These are phyloP conservation scores for Dascillus cervinus DNA, from an alignment of 2,888 invertebrate species.

Conservation along the genomic window DNA sequence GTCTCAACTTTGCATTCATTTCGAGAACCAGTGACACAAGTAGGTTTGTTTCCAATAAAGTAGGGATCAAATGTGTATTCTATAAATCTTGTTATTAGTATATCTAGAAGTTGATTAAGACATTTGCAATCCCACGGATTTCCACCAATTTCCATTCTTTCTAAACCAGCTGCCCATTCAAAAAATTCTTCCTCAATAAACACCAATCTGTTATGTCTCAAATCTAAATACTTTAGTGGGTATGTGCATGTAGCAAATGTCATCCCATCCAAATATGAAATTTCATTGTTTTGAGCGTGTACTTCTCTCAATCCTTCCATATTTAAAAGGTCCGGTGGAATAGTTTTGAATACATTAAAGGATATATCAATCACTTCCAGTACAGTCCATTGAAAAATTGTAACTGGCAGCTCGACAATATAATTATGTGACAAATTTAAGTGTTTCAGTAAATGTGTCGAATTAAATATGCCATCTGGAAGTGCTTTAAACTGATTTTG, in stretches of 20 bases:
- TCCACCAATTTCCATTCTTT: constrained; percentile 20
- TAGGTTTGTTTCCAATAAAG: constrained; percentile 17
- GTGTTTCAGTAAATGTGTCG: constrained; percentile 13
- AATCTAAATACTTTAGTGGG: constrained; percentile 18
- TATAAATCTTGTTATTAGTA: constrained; percentile 14
- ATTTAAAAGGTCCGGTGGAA: constrained; percentile 16
- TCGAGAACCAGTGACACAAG: constrained; percentile 13
- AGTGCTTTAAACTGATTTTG: constrained; percentile 15
- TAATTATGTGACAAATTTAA: constrained; percentile 20
- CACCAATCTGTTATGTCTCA: constrained; percentile 21
- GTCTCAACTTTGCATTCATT: not conserved
- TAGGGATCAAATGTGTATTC: constrained; percentile 15
- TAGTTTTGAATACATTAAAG: constrained; percentile 16
- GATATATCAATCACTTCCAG: constrained; percentile 21
- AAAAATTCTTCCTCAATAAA: constrained; percentile 19
- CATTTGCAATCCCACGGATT: constrained; percentile 25
- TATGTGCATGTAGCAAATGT: constrained; percentile 15
- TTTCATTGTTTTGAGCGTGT: constrained; percentile 18
- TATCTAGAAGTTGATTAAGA: constrained; percentile 13
- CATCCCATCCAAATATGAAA: constrained; percentile 17
- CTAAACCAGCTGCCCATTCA: constrained; percentile 18
- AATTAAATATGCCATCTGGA: constrained; percentile 12
- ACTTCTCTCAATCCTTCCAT: constrained; percentile 16
- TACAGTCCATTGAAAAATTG: constrained; percentile 18
- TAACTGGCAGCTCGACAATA: constrained; percentile 12